A percentile compares a stretch with the other conserved stretches of the same genome.
phyloP scores from a whole-genome alignment of 2,113 vertebrate genomes.

The Drymodes brunneopygia region DNA sequence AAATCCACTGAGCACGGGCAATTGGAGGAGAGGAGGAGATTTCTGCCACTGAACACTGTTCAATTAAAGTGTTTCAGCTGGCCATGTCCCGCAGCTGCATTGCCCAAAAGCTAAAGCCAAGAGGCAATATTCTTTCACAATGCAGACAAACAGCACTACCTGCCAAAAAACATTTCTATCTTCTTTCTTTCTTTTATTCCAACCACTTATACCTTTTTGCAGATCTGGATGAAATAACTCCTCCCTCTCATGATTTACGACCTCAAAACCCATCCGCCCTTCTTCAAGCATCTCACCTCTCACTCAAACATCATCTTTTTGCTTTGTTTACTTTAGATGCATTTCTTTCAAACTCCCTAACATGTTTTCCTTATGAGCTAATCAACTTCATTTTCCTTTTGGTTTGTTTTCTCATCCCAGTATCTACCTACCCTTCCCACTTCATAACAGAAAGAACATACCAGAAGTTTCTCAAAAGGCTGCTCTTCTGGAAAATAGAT shows the following conservation, averaged over 20 bases:
- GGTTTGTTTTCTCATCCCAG: not conserved
- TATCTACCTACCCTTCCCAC: not conserved
- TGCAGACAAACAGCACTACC: not conserved
- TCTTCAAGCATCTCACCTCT: not conserved
- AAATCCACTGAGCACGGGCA: not conserved
- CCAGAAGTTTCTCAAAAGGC: not conserved
- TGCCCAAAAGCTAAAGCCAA: not conserved
- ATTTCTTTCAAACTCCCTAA: not conserved
- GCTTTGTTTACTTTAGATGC: not conserved
- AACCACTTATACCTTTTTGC: not conserved
- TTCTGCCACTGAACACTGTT: not conserved
- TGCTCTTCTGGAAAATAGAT: not conserved
- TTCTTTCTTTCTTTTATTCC: not conserved
- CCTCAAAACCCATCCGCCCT: not conserved
- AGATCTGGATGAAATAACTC: not conserved
- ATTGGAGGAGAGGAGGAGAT: not conserved
- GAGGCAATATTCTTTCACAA: not conserved
- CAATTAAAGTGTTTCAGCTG: not conserved
- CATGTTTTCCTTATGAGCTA: not conserved
- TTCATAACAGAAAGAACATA: not conserved
- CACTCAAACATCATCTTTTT: not conserved
- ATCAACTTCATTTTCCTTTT: not conserved
- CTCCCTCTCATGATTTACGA: not conserved
- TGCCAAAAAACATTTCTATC: not conserved
- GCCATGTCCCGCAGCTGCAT: not conserved